These are phyloP conservation scores for Sebastes hubbsi DNA, from an alignment of 2,797 vertebrate species.

Conservation along the genomic window DNA sequence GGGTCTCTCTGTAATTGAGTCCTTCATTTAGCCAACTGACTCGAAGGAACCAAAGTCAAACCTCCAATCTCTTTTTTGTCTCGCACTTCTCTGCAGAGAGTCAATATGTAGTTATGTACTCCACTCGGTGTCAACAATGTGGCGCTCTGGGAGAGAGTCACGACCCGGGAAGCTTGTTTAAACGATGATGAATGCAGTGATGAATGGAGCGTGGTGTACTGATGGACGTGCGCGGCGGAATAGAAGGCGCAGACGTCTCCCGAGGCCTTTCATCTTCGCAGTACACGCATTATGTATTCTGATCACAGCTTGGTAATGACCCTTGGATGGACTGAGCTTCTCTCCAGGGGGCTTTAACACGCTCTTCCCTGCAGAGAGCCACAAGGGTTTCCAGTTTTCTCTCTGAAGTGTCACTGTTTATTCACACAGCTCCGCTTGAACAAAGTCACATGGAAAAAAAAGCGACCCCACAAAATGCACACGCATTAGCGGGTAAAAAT, in stretches of 20 bases:
- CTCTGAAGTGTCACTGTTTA: conserved; percentile 57
- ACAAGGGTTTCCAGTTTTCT: conserved; percentile 28
- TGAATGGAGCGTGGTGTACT: conserved; percentile 37
- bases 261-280: conserved; percentile 61
- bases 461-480: background rate
- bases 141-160: conserved; percentile 36
- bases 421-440: conserved; percentile 22
- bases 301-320: conserved; percentile 68
- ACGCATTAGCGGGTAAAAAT: background rate
- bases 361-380: conserved; percentile 21
- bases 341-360: conserved; percentile 32
- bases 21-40: conserved; percentile 51
- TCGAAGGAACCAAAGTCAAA: conserved; percentile 55
- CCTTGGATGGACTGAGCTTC: conserved; percentile 56
- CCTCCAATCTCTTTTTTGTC: conserved; percentile 14
- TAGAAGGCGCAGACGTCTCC: conserved; percentile 37
- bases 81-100: conserved; percentile 31
- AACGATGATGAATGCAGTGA: conserved; percentile 54
- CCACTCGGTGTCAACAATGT: conserved; percentile 52
- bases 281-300: conserved; percentile 55
- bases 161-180: conserved; percentile 56
- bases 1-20: conserved; percentile 3
- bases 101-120: conserved; percentile 71
- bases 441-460: conserved; percentile 29
- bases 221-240: conserved; percentile 37